These are phyloP conservation scores for Chelonus insularis DNA, from an alignment of 1,140 invertebrate species.

Conservation along the genomic window DNA sequence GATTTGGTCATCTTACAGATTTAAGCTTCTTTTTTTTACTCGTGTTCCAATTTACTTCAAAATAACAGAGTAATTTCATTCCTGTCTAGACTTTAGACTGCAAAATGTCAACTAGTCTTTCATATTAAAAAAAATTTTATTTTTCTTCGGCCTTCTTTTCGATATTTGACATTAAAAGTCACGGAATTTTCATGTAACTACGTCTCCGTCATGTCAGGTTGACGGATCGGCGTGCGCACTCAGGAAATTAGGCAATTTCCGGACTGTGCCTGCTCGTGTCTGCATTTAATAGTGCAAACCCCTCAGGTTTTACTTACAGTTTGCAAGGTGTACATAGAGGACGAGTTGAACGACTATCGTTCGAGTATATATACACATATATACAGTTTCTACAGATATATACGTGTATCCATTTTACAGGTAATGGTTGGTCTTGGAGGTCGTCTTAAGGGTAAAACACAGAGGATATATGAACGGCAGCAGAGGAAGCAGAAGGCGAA, in stretches of 20 bases:
- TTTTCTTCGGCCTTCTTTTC: conserved; percentile 48
- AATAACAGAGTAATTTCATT: neutral
- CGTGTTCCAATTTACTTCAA: neutral
- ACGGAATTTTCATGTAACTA: conserved; percentile 47
- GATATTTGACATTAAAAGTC: conserved; percentile 62
- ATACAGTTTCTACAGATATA: neutral
- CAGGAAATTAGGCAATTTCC: conserved; percentile 64
- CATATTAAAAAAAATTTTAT: neutral
- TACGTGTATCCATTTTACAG: conserved; percentile 13
- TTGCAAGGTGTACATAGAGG: conserved; percentile 41
- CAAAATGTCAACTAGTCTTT: neutral
- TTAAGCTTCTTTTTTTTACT: conserved; percentile 13
- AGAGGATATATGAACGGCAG: neutral
- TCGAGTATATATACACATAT: conserved; percentile 7
- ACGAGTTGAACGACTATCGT: conserved; percentile 46
- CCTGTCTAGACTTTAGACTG: neutral
- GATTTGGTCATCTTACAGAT: conserved; percentile 5
- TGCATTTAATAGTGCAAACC: conserved; percentile 54
- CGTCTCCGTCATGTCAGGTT: conserved; percentile 52
- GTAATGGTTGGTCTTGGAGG: conserved; percentile 25
- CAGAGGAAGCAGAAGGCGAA: neutral
- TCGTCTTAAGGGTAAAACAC: conserved; percentile 16
- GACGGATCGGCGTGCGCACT: conserved; percentile 60
- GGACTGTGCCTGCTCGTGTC: conserved; percentile 57
- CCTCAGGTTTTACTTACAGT: conserved; percentile 51